Percentiles rank a stretch among this genome's conserved stretches.
Conservation (phyloP, 2,113 vertebrate species). For the Anoura caudifer region DNA sequence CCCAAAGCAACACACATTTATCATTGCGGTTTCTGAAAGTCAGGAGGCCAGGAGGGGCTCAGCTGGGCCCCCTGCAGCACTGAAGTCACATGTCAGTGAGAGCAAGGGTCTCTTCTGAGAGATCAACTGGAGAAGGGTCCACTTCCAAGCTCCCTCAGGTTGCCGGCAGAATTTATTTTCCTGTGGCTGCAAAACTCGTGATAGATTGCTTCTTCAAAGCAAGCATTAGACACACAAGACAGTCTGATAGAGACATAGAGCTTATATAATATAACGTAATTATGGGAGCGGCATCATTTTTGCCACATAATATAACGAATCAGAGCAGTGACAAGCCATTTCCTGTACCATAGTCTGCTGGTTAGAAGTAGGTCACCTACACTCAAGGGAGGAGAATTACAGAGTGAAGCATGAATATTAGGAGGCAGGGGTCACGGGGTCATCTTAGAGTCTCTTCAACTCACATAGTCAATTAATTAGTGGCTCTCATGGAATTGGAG, state of each 20-base stretch:
- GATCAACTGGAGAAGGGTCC: background rate
- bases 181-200: background rate
- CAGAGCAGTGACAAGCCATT: background rate
- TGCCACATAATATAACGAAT: background rate
- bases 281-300: background rate
- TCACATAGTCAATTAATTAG: background rate
- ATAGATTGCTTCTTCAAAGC: background rate
- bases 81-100: background rate
- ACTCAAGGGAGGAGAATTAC: background rate
- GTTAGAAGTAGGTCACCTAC: background rate
- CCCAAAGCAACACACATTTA: background rate
- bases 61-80: background rate
- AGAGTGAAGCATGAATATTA: background rate
- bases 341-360: background rate
- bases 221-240: background rate
- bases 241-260: background rate
- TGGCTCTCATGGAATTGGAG: background rate
- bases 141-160: background rate
- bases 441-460: background rate
- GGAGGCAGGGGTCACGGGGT: background rate
- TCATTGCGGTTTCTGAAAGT: background rate
- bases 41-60: background rate
- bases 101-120: background rate
- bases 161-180: background rate
- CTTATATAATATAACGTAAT: background rate